Conservation (phyloP, 2,113 vertebrate genomes). For the Cavia porcellus region DNA sequence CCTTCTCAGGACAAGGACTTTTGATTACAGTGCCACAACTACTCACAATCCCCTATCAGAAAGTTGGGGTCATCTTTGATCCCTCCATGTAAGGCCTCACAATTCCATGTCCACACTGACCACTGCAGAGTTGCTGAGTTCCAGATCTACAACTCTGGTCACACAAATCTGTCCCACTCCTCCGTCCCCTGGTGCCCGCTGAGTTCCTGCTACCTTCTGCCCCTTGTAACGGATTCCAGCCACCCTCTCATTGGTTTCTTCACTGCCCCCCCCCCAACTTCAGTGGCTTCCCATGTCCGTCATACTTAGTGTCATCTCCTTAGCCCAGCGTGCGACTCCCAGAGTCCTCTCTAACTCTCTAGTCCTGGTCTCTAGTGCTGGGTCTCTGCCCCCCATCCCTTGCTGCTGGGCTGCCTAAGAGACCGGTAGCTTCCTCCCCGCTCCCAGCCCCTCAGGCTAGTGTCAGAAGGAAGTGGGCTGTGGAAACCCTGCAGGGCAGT, state of each 20-base stretch:
- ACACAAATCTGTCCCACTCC: background rate
- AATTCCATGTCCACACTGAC: background rate
- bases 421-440: slow-evolving; percentile 13
- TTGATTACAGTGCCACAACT: background rate
- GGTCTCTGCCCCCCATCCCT: slow-evolving; percentile 51
- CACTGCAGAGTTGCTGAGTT: background rate
- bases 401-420: slow-evolving; percentile 62
- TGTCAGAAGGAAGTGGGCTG: slow-evolving; percentile 44
- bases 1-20: background rate
- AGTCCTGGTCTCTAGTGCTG: background rate
- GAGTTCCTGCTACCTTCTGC: background rate
- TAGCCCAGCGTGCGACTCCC: background rate
- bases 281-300: background rate
- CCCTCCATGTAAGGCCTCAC: background rate
- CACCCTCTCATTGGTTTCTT: background rate
- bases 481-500: slow-evolving; percentile 41
- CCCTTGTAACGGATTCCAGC: background rate
- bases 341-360: background rate
- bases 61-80: background rate
- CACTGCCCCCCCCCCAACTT: background rate
- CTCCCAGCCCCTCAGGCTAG: slow-evolving; percentile 56
- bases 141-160: background rate
- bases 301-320: background rate
- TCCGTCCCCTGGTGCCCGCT: background rate
- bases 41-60: background rate